Base-by-base conservation (phyloP, 2,888 invertebrate genomes). In the Ormyrus thymus region DNA sequence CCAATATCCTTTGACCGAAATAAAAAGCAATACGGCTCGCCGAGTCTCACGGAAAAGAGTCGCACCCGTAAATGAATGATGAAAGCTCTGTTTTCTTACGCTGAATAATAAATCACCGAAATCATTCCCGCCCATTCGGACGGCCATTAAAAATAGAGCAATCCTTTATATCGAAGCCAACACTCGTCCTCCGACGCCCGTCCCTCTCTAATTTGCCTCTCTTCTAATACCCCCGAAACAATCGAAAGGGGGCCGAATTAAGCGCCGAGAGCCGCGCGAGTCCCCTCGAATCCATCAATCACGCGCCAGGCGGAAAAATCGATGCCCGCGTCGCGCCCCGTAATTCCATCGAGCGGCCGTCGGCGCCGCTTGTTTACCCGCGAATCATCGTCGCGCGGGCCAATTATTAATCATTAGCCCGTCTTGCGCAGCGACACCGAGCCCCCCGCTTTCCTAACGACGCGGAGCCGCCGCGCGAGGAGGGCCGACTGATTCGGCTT, bases 351-450 rank as follows among this genome's bases (percentile, higher is more conserved):
- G 59, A 50, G 1, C 50, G 1, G 46, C 3, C 68, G 45, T 29
- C 29, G 29, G 29, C 29, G 29, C 29, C 29, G 29, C 29, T 8
- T 53, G 29, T 43, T 29, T 29, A 13, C 11, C n/a, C 45, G 7
- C 15, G 45, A 59, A 75, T 75, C 58, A 59, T 59, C 59, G 50
- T 51, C 29, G 29, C 29, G 29, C 4, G 29, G 29, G 29, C 29
- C 61, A 61, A 61, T 76, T 76, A 76, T 76, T 62, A 76, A 76
- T 68, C 55, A 69, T 76, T 29, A 29, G 3, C 68, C 61, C 45
- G 46, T 46, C 68, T 68, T 69, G 48, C 15, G 48, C 15, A 46
- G 51, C 11, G 15, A 68, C 45, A 68, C n/a, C 13, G 13, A 48
- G 48, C 61, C 51, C 61, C 51, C 61, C 62, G 69, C 59, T 76